Percentiles rank a stretch among this genome's conserved stretches.
phyloP scores from a whole-genome alignment of 2,113 vertebrate species.

The Alligator mississippiensis region DNA sequence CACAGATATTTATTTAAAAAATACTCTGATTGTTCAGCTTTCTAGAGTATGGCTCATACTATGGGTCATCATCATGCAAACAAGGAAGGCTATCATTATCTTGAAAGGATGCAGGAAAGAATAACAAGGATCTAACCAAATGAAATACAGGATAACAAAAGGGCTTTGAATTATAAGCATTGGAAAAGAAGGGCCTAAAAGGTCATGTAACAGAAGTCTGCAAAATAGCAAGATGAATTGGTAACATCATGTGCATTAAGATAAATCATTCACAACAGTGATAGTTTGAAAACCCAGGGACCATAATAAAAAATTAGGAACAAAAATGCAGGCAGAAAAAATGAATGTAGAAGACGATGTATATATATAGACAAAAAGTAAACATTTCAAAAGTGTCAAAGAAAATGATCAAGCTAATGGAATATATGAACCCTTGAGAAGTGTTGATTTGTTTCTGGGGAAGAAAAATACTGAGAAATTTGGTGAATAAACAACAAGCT shows the following conservation, averaged over 20 bases:
- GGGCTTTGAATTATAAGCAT: not conserved
- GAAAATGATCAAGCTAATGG: not conserved
- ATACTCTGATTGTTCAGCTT: not conserved
- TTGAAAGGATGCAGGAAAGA: not conserved
- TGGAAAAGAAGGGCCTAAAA: conserved; percentile 11
- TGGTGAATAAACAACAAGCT: not conserved
- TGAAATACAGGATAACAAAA: not conserved
- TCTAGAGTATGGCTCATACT: not conserved
- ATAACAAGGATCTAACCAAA: not conserved
- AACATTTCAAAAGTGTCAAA: not conserved
- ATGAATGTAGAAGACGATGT: not conserved
- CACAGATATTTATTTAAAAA: not conserved
- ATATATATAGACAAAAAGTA: not conserved
- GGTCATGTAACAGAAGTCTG: not conserved
- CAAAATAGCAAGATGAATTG: not conserved
- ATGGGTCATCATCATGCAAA: not conserved
- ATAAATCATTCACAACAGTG: not conserved
- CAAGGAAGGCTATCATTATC: not conserved
- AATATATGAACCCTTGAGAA: not conserved
- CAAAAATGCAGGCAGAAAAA: not conserved
- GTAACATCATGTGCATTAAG: not conserved
- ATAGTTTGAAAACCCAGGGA: not conserved
- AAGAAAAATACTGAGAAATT: conserved; percentile 19
- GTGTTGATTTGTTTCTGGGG: not conserved
- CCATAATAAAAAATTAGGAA: not conserved